Conservation (phyloP, 2,888 invertebrate species). For the Portevinia maculata region DNA sequence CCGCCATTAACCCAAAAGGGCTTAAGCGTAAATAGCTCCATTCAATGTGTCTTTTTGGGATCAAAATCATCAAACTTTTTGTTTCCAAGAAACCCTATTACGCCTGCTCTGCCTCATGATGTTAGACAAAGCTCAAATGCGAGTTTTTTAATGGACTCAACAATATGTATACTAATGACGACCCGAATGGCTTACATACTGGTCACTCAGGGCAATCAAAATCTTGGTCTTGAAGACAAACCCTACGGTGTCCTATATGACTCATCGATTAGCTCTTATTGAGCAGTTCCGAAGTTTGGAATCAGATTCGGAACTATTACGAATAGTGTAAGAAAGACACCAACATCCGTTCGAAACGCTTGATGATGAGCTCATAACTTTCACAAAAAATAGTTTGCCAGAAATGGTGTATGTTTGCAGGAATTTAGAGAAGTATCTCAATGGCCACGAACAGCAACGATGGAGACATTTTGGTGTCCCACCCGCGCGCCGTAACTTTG, state of each 20-base stretch:
- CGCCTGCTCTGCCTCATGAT: neutral
- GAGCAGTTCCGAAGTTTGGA: conserved; percentile 21
- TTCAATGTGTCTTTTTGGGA: neutral
- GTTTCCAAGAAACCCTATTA: neutral
- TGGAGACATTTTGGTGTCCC: neutral
- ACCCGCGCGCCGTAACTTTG: neutral
- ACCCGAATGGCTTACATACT: neutral
- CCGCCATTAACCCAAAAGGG: too few species aligned
- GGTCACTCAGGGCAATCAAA: neutral
- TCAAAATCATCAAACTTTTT: neutral
- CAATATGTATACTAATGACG: neutral
- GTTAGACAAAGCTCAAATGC: neutral
- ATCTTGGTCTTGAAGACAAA: neutral
- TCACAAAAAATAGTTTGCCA: neutral
- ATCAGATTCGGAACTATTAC: conserved; percentile 3
- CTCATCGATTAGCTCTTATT: neutral
- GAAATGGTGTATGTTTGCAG: too few species aligned
- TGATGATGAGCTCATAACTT: conserved; percentile 1
- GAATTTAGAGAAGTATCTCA: too few species aligned
- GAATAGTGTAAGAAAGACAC: neutral
- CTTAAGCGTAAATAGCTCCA: neutral
- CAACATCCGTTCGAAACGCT: neutral
- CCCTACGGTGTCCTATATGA: neutral
- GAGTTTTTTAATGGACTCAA: neutral
- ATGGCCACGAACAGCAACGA: too few species aligned